Conservation (phyloP, 2,797 vertebrate genomes). For the Phrynocephalus vlangalii region DNA sequence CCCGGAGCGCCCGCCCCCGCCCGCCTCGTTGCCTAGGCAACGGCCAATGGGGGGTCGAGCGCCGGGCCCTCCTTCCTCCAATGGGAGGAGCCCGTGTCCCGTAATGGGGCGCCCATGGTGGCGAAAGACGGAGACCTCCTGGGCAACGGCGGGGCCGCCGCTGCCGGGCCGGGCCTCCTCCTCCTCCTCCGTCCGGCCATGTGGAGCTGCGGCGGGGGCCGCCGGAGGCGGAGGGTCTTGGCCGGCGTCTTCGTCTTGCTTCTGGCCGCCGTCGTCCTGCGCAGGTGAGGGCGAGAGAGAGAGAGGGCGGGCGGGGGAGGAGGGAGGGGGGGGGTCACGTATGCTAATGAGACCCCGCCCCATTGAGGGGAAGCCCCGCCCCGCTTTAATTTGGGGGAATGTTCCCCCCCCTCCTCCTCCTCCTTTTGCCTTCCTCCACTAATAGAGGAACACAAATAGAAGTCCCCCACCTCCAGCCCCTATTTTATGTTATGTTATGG, state of each 20-base stretch:
- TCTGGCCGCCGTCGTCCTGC: not conserved
- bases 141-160: not conserved
- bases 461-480: not conserved
- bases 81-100: conserved; percentile 29
- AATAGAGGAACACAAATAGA: no score
- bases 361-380: not conserved
- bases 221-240: conserved; percentile 24
- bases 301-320: not conserved
- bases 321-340: not conserved
- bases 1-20: not conserved
- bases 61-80: conserved; percentile 8
- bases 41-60: conserved; percentile 2
- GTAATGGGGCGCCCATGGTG: conserved; percentile 21
- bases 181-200: not conserved
- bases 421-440: no score
- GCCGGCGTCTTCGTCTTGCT: conserved; percentile 2
- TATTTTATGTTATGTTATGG: not conserved
- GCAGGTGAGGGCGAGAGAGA: conserved; percentile 25
- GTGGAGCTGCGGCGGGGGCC: conserved; percentile 31
- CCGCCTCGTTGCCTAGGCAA: not conserved
- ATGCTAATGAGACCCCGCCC: not conserved
- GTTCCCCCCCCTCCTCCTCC: no score
- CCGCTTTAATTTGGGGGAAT: no score
- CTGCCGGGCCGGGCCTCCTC: not conserved
- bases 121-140: not conserved